Base-by-base conservation (phyloP, 2,113 vertebrate genomes). In the Phrynocephalus versicolor region DNA sequence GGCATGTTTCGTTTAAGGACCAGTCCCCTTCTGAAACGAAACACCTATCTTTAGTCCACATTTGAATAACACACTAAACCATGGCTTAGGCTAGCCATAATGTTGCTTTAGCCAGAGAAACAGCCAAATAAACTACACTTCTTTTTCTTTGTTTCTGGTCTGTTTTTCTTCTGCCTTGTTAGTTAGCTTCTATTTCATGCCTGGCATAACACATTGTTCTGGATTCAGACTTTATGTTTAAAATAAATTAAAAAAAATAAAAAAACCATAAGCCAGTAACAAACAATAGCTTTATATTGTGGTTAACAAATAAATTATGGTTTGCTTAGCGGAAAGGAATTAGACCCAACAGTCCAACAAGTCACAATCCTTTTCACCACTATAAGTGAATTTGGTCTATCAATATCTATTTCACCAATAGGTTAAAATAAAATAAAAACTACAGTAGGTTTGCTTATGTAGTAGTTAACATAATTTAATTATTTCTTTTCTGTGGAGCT, bases 401-500 rank as follows among this genome's bases (percentile, higher is more conserved):
- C 27, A 30, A 6, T 65, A 10, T 67, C 64, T 9, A 30, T 67
- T 30, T 67, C 64, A 67, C 30, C 30, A 67, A 65, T 77, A 1
- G 33, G 23, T 78, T 33, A 41, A 12, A 62, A n/a, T n/a, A n/a
- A 81, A 18, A 73, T 88, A 82, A 35, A 79, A 65, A 64, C 45
- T 30, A 85, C 82, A 30, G 87, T 41, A 3, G 39, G 82, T 84
- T 35, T 82, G 84, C 76, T 79, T 77, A 35, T 45, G 88, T 88
- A 87, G 72, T n/a, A 87, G 73, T 64, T 76, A 79, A 30, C 72
- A 83, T 3, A 51, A 69, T 69, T n/a, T 79, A 71, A 45, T 19
- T 5, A 79, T 65, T 71, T 74, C 45, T 57, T 83, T 89, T 37
- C 45, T 1, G 1, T 58, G 67, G 41, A 12, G 83, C 19, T 90